phyloP scores from a whole-genome alignment of 1,140 invertebrate genomes.

The Zelostemma sp. region DNA sequence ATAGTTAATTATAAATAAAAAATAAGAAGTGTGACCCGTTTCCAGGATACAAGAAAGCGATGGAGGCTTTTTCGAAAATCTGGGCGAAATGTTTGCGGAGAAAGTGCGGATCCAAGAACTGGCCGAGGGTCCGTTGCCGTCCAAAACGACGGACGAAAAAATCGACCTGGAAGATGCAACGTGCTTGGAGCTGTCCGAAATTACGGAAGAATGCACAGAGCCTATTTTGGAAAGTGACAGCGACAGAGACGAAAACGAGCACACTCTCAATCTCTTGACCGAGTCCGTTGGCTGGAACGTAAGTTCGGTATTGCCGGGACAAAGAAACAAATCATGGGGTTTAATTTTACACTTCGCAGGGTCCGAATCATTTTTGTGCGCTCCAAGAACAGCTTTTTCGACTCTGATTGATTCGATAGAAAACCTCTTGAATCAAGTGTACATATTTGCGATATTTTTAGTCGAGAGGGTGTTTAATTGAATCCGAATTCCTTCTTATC shows the following conservation, averaged over 20 bases:
- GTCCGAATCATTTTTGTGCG: neutral
- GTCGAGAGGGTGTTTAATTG: neutral
- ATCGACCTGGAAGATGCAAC: conserved; percentile 48
- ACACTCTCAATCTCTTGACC: conserved; percentile 67
- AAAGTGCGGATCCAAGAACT: conserved; percentile 61
- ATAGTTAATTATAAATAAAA: too few relatives aligned
- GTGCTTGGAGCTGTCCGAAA: conserved; percentile 51
- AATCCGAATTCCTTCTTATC: neutral
- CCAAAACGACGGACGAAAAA: conserved; percentile 29
- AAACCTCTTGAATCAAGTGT: neutral
- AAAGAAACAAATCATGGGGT: too few relatives aligned
- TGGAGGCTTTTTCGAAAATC: conserved; percentile 84
- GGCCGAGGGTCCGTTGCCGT: conserved; percentile 54
- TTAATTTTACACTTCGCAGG: too few relatives aligned
- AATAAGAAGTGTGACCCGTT: too few relatives aligned
- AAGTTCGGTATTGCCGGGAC: conserved; percentile 62
- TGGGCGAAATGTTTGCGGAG: conserved; percentile 80
- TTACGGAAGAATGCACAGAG: conserved; percentile 62
- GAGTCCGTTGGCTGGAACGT: conserved; percentile 80
- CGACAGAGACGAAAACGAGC: conserved; percentile 72
- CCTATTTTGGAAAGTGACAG: conserved; percentile 66
- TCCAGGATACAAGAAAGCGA: conserved; percentile 82
- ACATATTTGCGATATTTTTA: neutral
- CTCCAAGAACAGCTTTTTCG: neutral
- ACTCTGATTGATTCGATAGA: neutral